Evolutionary conservation across 2,888 invertebrate genomes (phyloP).

Genomic region (Escarpia spicata): DNA sequence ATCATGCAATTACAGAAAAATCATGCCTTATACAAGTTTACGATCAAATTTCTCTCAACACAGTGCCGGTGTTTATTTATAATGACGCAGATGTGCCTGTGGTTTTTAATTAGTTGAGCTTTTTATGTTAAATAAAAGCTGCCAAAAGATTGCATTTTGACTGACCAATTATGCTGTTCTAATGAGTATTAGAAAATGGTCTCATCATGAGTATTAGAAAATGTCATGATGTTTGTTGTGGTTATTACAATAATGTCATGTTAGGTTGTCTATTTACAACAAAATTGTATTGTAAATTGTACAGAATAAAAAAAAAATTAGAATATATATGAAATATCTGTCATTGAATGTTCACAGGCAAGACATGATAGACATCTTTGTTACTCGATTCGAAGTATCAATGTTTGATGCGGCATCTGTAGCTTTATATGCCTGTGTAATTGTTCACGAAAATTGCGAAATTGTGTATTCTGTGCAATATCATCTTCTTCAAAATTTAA

Average conservation of each 20-base stretch:
- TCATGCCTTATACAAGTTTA: slow-evolving; percentile 1
- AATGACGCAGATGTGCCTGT: neutral
- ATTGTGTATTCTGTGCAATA: too few relatives aligned
- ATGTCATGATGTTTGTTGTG: neutral
- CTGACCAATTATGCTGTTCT: neutral
- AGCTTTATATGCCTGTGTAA: neutral
- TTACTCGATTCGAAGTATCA: neutral
- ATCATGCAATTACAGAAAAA: neutral
- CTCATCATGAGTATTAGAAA: neutral
- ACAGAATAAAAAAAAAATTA: neutral
- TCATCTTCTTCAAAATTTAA: neutral
- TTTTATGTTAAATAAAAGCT: neutral
- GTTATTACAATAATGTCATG: neutral
- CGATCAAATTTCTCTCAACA: neutral
- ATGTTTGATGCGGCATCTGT: neutral
- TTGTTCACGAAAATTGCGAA: neutral
- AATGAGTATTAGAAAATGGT: neutral
- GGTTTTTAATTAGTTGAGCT: neutral
- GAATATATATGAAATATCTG: neutral
- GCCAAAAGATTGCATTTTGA: neutral
- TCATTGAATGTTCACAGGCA: neutral
- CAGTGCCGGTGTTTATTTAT: neutral
- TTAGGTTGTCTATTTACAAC: neutral
- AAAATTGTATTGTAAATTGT: neutral
- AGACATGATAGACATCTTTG: neutral